These are phyloP conservation scores for Archegozetes longisetosus DNA, from an alignment of 1,140 invertebrate species.

Conservation along the genomic window DNA sequence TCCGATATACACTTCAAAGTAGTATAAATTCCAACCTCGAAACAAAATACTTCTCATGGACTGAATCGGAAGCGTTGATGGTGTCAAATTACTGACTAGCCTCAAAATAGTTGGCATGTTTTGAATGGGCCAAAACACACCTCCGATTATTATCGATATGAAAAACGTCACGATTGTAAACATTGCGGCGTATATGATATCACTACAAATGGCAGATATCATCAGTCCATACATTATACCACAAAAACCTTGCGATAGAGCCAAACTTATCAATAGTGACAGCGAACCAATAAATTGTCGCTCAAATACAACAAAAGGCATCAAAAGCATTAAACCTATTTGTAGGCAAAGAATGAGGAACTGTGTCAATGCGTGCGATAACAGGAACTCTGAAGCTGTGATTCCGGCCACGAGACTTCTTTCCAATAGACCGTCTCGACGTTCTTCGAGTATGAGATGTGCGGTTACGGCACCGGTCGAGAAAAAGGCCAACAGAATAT, in stretches of 20 bases:
- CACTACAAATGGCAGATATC: not conserved
- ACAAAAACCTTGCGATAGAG: slow-evolving; percentile 49
- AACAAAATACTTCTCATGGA: not conserved
- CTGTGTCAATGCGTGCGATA: slow-evolving; percentile 80
- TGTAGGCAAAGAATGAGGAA: slow-evolving; percentile 74
- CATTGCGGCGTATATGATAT: not conserved
- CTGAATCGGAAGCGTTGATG: not conserved
- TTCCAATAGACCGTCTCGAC: slow-evolving; percentile 72
- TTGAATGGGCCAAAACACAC: not conserved
- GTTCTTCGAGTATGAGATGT: slow-evolving; percentile 73
- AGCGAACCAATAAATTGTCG: not conserved
- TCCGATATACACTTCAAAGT: slow-evolving; percentile 3
- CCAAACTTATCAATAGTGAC: slow-evolving; percentile 5
- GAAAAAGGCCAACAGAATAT: slow-evolving; percentile 77
- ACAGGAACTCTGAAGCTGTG: slow-evolving; percentile 67
- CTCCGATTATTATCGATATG: not conserved
- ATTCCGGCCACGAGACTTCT: slow-evolving; percentile 78
- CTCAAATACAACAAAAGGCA: slow-evolving; percentile 6
- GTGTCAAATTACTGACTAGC: not conserved
- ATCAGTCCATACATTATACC: slow-evolving; percentile 61
- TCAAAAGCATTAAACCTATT: not conserved
- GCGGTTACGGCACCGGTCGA: slow-evolving; percentile 81
- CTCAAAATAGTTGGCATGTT: not conserved
- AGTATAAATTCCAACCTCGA: not conserved
- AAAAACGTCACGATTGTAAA: not conserved